Percentiles rank a stretch among this genome's conserved stretches.
Conservation (phyloP, 2,797 vertebrate genomes). For the Onychomys arenicola region DNA sequence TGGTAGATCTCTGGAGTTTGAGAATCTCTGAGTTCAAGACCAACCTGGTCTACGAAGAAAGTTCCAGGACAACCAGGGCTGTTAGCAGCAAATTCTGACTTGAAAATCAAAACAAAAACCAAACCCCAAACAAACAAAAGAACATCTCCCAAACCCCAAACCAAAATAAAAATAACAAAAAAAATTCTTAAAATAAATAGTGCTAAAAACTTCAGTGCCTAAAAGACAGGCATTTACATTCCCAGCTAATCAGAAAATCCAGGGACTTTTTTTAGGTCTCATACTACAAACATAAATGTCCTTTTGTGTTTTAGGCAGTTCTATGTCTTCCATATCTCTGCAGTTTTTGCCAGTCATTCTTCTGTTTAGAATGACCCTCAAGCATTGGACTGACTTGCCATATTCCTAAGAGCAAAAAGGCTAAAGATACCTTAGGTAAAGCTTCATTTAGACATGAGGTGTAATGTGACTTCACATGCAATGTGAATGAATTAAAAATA, state of each 20-base stretch:
- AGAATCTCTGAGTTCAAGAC: not conserved
- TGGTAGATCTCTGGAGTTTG: not conserved
- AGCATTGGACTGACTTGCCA: not conserved
- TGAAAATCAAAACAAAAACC: not conserved
- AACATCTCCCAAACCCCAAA: not conserved
- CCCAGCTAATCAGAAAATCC: not conserved
- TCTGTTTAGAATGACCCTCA: not conserved
- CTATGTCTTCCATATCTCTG: not conserved
- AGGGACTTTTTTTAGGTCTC: not conserved
- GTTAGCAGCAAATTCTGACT: not conserved
- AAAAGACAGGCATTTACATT: accelerated
- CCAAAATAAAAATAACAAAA: not conserved
- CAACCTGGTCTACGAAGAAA: not conserved
- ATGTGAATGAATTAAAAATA: not conserved
- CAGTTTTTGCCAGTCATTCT: not conserved
- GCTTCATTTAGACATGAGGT: not conserved
- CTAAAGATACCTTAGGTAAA: not conserved
- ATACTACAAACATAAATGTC: not conserved
- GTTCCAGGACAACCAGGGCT: not conserved
- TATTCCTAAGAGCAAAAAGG: not conserved
- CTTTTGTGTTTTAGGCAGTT: not conserved
- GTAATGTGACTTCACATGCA: not conserved
- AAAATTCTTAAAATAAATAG: not conserved
- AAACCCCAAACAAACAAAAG: not conserved
- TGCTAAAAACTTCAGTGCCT: not conserved